These are phyloP conservation scores for Mastomys natalensis DNA, from an alignment of 2,113 vertebrate genomes.

Conservation along the genomic window DNA sequence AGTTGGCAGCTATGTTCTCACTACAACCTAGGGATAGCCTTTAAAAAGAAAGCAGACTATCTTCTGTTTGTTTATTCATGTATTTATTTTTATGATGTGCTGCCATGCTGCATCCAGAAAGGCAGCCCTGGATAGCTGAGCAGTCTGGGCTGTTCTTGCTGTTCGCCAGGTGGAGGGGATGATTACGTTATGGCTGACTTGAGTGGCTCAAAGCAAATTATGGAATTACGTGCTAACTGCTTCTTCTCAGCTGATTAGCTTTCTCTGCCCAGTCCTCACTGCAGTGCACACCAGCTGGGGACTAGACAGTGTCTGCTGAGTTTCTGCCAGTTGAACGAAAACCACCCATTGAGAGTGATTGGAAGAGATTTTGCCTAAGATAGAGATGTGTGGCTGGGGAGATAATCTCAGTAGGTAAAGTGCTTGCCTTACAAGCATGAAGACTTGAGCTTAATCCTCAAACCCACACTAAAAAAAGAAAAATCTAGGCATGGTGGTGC, in stretches of 20 bases:
- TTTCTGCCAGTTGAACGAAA: slow-evolving; percentile 14
- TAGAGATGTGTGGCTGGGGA: background rate
- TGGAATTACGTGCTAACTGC: background rate
- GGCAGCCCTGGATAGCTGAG: background rate
- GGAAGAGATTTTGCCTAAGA: background rate
- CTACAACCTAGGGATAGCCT: background rate
- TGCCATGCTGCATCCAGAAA: background rate
- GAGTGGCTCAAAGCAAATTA: slow-evolving; percentile 53
- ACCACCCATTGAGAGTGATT: background rate
- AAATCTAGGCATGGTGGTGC: no score
- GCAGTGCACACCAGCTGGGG: background rate
- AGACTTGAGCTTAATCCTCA: background rate
- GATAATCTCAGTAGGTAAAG: background rate
- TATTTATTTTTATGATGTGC: background rate
- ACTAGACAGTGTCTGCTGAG: slow-evolving; percentile 1
- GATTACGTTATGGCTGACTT: slow-evolving; percentile 33
- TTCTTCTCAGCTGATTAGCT: slow-evolving; percentile 41
- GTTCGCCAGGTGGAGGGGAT: background rate
- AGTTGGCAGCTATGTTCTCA: background rate
- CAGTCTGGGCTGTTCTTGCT: background rate
- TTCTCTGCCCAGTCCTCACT: slow-evolving; percentile 35
- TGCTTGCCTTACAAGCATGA: no score
- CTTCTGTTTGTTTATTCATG: background rate
- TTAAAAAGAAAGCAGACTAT: background rate
- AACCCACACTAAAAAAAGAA: background rate